Conservation (phyloP, 2,113 vertebrate genomes). For the Gobio gobio region DNA sequence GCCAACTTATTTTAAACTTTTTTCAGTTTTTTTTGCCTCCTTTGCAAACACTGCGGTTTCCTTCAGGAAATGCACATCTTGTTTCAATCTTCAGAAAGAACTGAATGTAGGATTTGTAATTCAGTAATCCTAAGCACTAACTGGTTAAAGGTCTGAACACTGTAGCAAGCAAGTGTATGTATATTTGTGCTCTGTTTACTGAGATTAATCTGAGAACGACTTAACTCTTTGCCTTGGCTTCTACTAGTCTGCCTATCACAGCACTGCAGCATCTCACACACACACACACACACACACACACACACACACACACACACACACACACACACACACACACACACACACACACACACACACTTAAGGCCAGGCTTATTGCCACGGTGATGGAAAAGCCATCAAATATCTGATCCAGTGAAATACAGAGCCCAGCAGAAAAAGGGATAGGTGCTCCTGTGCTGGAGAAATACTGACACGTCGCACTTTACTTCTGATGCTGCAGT, state of each 20-base stretch:
- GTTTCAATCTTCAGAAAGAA: neutral
- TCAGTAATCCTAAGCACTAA: neutral
- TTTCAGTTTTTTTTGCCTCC: neutral
- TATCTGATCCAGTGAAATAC: conserved; percentile 31
- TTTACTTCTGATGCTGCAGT: neutral
- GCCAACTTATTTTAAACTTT: neutral
- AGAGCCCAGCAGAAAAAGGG: conserved; percentile 11
- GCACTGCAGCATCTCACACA: neutral
- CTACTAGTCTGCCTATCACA: conserved; percentile 7
- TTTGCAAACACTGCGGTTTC: neutral
- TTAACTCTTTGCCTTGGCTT: neutral
- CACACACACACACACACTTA: conserved; percentile 16
- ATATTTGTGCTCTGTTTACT: neutral
- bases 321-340: conserved; percentile 3
- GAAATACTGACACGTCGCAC: neutral
- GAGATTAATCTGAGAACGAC: conserved; percentile 14
- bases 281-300: neutral
- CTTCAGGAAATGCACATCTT: neutral
- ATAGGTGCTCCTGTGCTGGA: neutral
- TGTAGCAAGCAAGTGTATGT: neutral
- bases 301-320: too few relatives aligned
- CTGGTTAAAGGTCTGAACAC: neutral
- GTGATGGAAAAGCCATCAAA: conserved; percentile 27
- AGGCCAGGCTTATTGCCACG: neutral
- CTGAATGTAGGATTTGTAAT: neutral